Percentiles rank a stretch among this genome's conserved stretches.
phyloP scores from a whole-genome alignment of 2,797 vertebrate species.

The Euphonia xanthogaster region DNA sequence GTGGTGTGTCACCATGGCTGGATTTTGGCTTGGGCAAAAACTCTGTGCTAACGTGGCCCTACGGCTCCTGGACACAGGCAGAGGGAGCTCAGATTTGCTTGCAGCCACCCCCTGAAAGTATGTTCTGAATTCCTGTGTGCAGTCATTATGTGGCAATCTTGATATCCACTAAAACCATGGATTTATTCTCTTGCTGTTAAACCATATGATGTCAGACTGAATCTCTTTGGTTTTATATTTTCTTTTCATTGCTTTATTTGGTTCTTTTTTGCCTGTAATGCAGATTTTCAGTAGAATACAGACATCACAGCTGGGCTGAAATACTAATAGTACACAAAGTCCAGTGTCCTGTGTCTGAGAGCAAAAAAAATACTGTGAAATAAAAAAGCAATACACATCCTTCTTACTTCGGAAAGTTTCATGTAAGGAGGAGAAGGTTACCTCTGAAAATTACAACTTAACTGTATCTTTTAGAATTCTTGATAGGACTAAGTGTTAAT shows the following conservation, averaged over 20 bases:
- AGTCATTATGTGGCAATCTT: not conserved
- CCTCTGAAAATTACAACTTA: not conserved
- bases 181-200: not conserved
- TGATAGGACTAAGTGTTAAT: not conserved
- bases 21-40: not conserved
- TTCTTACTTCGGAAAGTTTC: not conserved
- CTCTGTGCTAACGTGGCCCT: not conserved
- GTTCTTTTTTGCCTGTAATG: not conserved
- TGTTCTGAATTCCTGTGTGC: not conserved
- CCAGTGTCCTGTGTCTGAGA: not conserved
- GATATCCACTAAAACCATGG: not conserved
- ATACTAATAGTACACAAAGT: not conserved
- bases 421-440: not conserved
- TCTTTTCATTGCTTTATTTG: not conserved
- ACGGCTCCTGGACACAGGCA: not conserved
- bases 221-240: not conserved
- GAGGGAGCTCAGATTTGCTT: not conserved
- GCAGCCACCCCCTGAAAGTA: not conserved
- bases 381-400: not conserved
- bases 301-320: not conserved
- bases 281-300: not conserved
- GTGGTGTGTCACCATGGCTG: fast-evolving
- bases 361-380: not conserved
- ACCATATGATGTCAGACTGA: not conserved
- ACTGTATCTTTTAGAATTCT: not conserved